These are phyloP conservation scores for Ahaetulla prasina DNA, from an alignment of 2,113 vertebrate genomes.

Conservation along the genomic window DNA sequence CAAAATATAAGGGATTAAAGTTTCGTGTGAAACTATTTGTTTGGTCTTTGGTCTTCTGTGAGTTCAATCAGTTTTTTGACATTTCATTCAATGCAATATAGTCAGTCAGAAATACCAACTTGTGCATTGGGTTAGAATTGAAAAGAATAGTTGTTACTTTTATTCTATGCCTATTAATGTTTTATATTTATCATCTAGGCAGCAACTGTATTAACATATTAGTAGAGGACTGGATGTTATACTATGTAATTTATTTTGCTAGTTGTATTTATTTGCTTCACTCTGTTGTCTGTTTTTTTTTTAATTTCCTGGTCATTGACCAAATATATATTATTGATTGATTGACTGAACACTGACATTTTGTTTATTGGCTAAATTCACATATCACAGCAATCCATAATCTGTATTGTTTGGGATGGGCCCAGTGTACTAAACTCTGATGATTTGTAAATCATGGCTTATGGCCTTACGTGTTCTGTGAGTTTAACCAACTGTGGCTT, in stretches of 20 bases:
- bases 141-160: not conserved
- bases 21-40: not conserved
- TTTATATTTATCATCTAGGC: not conserved
- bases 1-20: not conserved
- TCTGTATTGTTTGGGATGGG: not conserved
- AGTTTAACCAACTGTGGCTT: not conserved
- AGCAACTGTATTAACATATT: no score
- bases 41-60: not conserved
- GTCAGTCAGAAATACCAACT: not conserved
- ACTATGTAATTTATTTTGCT: no score
- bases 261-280: no score
- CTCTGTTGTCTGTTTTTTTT: no score
- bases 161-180: not conserved
- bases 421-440: not conserved
- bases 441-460: not conserved
- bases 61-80: not conserved
- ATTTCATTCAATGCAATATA: not conserved
- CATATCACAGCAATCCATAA: not conserved
- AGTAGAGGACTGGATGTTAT: no score
- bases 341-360: not conserved
- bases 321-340: no score
- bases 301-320: no score
- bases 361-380: not conserved
- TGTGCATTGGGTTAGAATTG: not conserved
- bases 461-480: not conserved